phyloP scores from a whole-genome alignment of 2,797 vertebrate species.

The Crenichthys baileyi region DNA sequence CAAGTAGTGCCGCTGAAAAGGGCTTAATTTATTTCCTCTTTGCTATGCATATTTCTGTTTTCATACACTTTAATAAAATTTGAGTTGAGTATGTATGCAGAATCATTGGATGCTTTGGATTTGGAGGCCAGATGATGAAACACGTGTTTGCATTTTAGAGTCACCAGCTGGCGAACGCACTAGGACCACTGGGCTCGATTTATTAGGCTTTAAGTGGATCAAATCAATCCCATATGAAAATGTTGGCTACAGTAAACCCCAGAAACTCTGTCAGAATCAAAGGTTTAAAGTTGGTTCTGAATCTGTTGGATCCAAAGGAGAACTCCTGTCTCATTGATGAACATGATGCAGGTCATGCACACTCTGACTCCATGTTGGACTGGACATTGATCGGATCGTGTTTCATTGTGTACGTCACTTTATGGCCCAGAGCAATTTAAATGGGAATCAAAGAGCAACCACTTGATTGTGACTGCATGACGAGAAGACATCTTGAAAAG shows the following conservation, averaged over 20 bases:
- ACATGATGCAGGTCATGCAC: background rate
- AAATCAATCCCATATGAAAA: conserved; percentile 46
- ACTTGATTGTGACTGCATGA: conserved; percentile 1
- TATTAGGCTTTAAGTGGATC: conserved; percentile 39
- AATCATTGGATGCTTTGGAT: conserved; percentile 28
- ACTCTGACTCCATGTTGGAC: conserved; percentile 23
- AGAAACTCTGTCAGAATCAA: conserved; percentile 2
- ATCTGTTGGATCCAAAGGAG: conserved; percentile 5
- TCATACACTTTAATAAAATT: conserved; percentile 30
- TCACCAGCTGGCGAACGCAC: conserved; percentile 31
- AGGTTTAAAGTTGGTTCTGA: conserved; percentile 3
- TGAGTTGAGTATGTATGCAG: conserved; percentile 35
- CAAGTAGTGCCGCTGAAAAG: background rate
- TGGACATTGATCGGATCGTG: conserved; percentile 55
- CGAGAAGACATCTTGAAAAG: background rate
- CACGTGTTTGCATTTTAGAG: conserved; percentile 16
- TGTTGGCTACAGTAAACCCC: conserved; percentile 28
- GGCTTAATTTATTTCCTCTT: background rate
- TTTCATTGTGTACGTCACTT: conserved; percentile 42
- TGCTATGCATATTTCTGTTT: conserved; percentile 28
- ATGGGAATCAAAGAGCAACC: conserved; percentile 53
- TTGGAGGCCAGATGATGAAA: conserved; percentile 47
- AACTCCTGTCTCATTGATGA: conserved; percentile 1
- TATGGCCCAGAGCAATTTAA: conserved; percentile 12
- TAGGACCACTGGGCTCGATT: conserved; percentile 29